Conservation (phyloP, 2,113 vertebrate genomes). For the Okapia johnstoni region DNA sequence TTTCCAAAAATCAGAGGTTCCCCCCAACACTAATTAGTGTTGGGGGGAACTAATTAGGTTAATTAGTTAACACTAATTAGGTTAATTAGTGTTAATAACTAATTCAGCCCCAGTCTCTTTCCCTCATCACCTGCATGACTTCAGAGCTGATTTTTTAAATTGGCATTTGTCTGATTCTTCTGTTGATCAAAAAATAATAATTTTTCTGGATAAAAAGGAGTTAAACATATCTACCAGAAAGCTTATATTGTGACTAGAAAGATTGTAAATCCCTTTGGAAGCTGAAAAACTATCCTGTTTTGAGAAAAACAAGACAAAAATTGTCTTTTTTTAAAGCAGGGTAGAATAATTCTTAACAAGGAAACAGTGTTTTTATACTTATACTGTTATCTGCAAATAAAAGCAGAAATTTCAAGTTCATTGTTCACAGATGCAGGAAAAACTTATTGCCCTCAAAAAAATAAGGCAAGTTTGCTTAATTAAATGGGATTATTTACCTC, state of each 20-base stretch:
- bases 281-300: neutral
- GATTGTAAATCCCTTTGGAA: neutral
- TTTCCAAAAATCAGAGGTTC: neutral
- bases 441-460: neutral
- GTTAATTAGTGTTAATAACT: too few relatives aligned
- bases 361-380: neutral
- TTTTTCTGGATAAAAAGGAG: neutral
- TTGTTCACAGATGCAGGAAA: neutral
- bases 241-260: neutral
- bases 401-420: neutral
- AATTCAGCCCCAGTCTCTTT: neutral
- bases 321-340: neutral
- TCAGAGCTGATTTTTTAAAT: neutral
- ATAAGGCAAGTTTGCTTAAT: neutral
- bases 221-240: neutral
- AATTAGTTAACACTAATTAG: too few relatives aligned
- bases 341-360: neutral
- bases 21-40: fast-evolving
- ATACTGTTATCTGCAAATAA: neutral
- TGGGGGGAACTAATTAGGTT: too few relatives aligned
- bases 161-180: neutral
- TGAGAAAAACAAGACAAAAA: neutral
- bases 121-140: neutral
- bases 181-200: neutral
- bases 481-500: neutral